Conservation (phyloP, 2,797 vertebrate species). For the Syngnathus acus region DNA sequence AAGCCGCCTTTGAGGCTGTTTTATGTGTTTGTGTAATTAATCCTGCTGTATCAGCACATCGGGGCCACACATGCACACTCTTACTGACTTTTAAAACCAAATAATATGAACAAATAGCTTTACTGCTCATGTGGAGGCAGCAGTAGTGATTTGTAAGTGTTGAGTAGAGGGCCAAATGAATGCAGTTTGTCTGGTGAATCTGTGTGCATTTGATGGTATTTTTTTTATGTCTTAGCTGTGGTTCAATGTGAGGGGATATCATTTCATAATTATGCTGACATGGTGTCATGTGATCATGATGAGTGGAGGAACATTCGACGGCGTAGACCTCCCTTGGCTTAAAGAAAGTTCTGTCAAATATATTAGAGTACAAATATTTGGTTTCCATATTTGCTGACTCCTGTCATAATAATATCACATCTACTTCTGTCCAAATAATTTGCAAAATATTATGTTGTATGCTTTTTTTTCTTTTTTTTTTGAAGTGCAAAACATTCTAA, state of each 20-base stretch:
- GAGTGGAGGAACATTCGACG: slow-evolving; percentile 36
- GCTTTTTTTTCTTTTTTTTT: not conserved
- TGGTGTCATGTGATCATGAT: slow-evolving; percentile 30
- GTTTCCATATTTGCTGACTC: slow-evolving; percentile 25
- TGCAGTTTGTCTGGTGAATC: slow-evolving; percentile 10
- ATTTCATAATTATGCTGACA: slow-evolving; percentile 29
- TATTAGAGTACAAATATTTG: slow-evolving; percentile 50
- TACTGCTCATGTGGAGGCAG: slow-evolving; percentile 22
- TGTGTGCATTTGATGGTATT: slow-evolving; percentile 8
- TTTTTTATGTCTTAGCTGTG: slow-evolving; percentile 13
- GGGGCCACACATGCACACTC: slow-evolving; percentile 13
- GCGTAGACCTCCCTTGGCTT: slow-evolving; percentile 49
- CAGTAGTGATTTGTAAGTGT: slow-evolving; percentile 31
- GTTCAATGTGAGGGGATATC: slow-evolving; percentile 14
- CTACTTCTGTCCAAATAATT: not conserved
- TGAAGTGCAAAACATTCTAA: not conserved
- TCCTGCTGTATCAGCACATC: slow-evolving; percentile 30
- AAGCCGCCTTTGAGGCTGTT: slow-evolving; percentile 14
- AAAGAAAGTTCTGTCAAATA: slow-evolving; percentile 51
- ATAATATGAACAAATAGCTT: slow-evolving; percentile 34
- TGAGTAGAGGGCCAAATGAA: slow-evolving; percentile 39
- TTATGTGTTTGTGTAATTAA: slow-evolving; percentile 11
- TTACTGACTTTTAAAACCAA: slow-evolving; percentile 37
- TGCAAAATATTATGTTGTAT: not conserved
- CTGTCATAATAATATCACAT: slow-evolving; percentile 26